Evolutionary conservation across 53 echinoderm and acorn worm species (phyloP), one percentile per base, ranked within the genome.

Genomic region (Arbacia lixula): DNA sequence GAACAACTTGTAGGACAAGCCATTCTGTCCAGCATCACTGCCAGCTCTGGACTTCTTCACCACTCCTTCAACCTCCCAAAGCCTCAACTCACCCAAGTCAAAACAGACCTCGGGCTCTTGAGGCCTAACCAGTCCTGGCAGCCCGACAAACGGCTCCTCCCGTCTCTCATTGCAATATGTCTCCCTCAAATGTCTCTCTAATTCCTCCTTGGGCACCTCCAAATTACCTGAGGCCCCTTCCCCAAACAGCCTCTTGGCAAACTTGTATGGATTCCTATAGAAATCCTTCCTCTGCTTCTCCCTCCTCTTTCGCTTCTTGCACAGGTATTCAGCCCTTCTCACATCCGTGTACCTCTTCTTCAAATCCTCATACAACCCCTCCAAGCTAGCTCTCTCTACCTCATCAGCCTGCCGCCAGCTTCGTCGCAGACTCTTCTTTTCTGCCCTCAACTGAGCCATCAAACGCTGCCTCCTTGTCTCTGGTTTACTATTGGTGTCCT

Each of bases 391-490:
- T 41, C 71, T 71, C 71, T 71, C 71, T 24, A 2, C 46, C 46
- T 66, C 67, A 66, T 43, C 71, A 8, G 71, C 71, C 27, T 71
- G 71, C 71, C 71, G 4, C 71, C 71, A 71, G 9, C 71, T 71
- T 1, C 71, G 71, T 3, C 71, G 71, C 42, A 71, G 12, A 22
- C 46, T 71, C 71, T 71, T 71, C 71, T 71, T 43, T 27, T 43
- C 71, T n/a, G 71, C 71, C 71, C 71, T 71, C 71, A 71, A 24
- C 43, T 71, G 42, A 43, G 71, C 46, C 71, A 71, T 71, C 71
- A 43, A 41, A 8, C 71, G 71, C 46, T 71, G 42, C 46, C 71
- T 71, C 71, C 71, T 43, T 71, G 68, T 6, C 68, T 68, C n/a
- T 68, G 55, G 55, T 55, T 55, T 55, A 3, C 6, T 55, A 55